Base-by-base conservation (phyloP, 1,140 invertebrate species). In the Nixonia krombeini region DNA sequence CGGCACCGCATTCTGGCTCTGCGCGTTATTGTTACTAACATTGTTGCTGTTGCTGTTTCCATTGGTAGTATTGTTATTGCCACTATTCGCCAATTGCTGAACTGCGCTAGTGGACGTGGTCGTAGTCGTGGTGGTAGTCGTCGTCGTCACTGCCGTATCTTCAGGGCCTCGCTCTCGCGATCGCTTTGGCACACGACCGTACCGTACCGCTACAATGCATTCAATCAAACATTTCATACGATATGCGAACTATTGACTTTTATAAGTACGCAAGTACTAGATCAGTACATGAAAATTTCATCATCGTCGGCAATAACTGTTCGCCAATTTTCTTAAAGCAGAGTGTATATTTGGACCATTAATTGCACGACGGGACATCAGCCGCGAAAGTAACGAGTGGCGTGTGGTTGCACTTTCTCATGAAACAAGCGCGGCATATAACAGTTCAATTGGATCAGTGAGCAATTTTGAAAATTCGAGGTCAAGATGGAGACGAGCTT, bases 101-200 rank as follows among this genome's bases (percentile, higher is more conserved):
- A 73, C 74, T 17, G 74, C 72, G 51, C 62, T 71, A 17, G 84
- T 80, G 10, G 81, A 80, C 13, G 78, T 77, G 21, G 77, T 74
- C 28, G 76, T 71, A 29, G 72, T 75, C 10, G 52, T 53, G 8
- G 61, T 68, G n/a, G 70, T 74, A 8, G 63, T 72, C 42, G 71
- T 76, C 44, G 80, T 80, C 29, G 81, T 81, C 28, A 74, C 73
- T 49, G 79, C 69, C 25, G 81, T 41, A 53, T 86, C 85, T 58
- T 86, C 84, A 13, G 88, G 89, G 66, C 91, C 89, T 50, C 91
- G 88, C 82, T 96, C 95, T 65, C 96, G 88, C 12, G 94, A 93
- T 72, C 96, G 88, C 85, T 98, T 98, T 37, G 96, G 96, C 53
- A 98, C 96, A 50, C 96, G 89, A 38, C 96, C 96, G 87, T 98